These are phyloP conservation scores for Leistus spinibarbis DNA, from an alignment of 2,888 invertebrate genomes.

Conservation along the genomic window DNA sequence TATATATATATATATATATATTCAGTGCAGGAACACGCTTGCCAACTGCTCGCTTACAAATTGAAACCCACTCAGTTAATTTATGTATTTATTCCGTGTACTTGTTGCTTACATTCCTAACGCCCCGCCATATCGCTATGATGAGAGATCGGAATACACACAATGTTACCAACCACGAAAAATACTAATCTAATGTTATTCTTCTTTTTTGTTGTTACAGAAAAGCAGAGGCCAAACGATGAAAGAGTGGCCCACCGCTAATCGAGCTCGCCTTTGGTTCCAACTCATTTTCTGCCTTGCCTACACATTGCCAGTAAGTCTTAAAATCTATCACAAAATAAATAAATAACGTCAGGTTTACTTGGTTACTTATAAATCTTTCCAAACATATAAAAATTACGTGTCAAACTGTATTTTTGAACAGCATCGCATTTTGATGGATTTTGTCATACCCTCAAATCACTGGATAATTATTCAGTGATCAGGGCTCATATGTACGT, in stretches of 20 bases:
- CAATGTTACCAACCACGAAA: neutral
- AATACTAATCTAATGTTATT: neutral
- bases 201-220: conserved; percentile 17
- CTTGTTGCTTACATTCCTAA: conserved; percentile 24
- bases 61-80: conserved; percentile 32
- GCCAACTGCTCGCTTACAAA: conserved; percentile 14
- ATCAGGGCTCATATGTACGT: too few species aligned
- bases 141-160: neutral
- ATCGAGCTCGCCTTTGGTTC: conserved; percentile 44
- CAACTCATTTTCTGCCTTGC: conserved; percentile 49
- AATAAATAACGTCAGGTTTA: too few species aligned
- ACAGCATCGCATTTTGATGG: too few species aligned
- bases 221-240: conserved; percentile 32
- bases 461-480: too few species aligned
- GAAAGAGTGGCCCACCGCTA: conserved; percentile 19
- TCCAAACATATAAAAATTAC: too few species aligned
- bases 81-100: conserved; percentile 35
- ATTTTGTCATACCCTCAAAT: too few species aligned
- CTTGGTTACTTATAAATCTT: too few species aligned
- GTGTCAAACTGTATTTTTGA: too few species aligned
- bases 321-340: too few species aligned
- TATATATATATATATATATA: neutral
- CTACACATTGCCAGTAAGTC: conserved; percentile 52
- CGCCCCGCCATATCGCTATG: neutral
- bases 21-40: neutral